Evolutionary conservation across 2,113 vertebrate genomes (phyloP).

Genomic region (Noturus placidus): DNA sequence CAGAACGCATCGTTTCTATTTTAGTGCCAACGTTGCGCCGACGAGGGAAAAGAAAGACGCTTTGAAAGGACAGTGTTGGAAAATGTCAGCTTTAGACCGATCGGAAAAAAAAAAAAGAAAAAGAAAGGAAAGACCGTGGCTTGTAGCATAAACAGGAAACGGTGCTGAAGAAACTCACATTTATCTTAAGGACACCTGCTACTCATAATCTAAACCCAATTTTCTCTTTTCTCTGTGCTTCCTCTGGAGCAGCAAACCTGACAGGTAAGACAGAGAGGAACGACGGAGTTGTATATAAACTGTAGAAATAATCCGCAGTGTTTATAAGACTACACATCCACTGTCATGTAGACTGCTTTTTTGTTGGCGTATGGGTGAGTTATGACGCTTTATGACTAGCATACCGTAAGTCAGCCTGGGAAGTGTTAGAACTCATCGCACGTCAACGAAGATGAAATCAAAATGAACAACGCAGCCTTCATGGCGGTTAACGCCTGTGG

Average conservation of each 20-base stretch:
- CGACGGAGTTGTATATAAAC: background rate
- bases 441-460: background rate
- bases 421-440: background rate
- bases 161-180: background rate
- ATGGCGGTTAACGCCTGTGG: background rate
- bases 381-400: background rate
- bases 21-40: background rate
- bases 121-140: background rate
- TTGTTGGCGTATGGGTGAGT: background rate
- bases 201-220: conserved; percentile 34
- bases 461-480: background rate
- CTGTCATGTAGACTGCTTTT: background rate
- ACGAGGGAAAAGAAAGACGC: background rate
- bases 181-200: conserved; percentile 20
- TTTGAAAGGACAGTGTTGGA: background rate
- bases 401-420: background rate
- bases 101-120: too few species aligned
- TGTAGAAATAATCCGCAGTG: background rate
- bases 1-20: background rate
- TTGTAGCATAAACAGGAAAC: background rate
- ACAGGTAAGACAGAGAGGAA: conserved; percentile 85
- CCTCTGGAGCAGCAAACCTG: conserved; percentile 97
- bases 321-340: background rate
- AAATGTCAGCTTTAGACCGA: background rate
- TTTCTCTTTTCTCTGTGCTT: conserved; percentile 37